These are phyloP conservation scores for Portevinia maculata DNA, from an alignment of 2,888 invertebrate species.

Conservation along the genomic window DNA sequence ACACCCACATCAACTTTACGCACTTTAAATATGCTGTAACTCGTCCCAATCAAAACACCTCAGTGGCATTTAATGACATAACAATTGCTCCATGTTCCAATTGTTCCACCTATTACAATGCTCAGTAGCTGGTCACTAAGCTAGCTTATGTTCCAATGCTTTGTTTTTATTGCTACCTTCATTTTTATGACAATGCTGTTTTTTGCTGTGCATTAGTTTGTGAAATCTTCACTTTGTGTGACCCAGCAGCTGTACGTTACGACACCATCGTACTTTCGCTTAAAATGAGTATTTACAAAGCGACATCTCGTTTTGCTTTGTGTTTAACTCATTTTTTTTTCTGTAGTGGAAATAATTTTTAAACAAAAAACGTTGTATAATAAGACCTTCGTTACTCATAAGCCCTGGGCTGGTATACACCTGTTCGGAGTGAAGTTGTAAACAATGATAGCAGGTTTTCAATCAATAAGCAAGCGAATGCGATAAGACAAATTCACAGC, in stretches of 20 bases:
- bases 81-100: slow-evolving; percentile 29
- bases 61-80: slow-evolving; percentile 40
- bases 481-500: slow-evolving; percentile 30
- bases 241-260: too few species aligned
- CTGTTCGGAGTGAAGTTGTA: slow-evolving; percentile 30
- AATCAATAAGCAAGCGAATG: slow-evolving; percentile 57
- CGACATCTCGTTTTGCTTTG: neutral
- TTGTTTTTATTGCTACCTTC: slow-evolving; percentile 45
- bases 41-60: neutral
- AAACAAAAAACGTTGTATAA: too few species aligned
- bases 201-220: slow-evolving; percentile 24
- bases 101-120: slow-evolving; percentile 41
- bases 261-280: slow-evolving; percentile 47
- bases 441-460: slow-evolving; percentile 33
- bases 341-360: too few species aligned
- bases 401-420: slow-evolving; percentile 31
- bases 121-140: slow-evolving; percentile 17
- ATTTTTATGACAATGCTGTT: slow-evolving; percentile 41
- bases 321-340: neutral
- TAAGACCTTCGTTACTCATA: neutral
- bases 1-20: neutral
- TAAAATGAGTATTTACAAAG: slow-evolving; percentile 28
- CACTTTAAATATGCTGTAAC: neutral
- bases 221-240: slow-evolving; percentile 48
- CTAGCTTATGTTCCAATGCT: slow-evolving; percentile 5